phyloP scores from a whole-genome alignment of 2,797 vertebrate genomes.

The Coracias cyanogaster region DNA sequence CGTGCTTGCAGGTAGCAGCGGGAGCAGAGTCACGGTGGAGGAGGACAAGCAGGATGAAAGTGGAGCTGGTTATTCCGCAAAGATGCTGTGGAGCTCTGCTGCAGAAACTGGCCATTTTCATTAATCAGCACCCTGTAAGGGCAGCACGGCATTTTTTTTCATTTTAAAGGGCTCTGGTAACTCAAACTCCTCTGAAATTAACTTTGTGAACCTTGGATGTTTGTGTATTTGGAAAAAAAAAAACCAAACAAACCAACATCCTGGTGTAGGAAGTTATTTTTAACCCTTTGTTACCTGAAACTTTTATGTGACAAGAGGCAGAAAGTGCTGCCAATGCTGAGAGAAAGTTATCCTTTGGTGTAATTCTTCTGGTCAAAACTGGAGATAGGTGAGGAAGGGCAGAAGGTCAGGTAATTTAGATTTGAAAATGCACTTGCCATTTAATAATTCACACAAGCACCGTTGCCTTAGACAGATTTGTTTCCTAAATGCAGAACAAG shows the following conservation, averaged over 20 bases:
- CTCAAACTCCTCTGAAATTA: neutral
- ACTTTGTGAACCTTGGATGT: neutral
- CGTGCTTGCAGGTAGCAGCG: rapidly evolving
- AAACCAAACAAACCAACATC: neutral
- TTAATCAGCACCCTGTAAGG: neutral
- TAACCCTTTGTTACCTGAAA: conserved; percentile 7
- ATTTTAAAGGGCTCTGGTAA: neutral
- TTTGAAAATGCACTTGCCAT: neutral
- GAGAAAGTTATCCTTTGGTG: neutral
- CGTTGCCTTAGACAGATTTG: neutral
- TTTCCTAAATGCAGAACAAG: conserved; percentile 40
- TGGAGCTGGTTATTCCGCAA: neutral
- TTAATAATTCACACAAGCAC: conserved; percentile 27
- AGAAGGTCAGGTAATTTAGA: neutral
- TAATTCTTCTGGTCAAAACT: neutral
- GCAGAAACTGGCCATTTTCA: neutral
- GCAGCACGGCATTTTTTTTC: neutral
- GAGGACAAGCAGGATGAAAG: neutral
- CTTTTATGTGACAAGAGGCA: neutral
- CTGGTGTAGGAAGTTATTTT: neutral
- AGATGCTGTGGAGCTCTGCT: neutral
- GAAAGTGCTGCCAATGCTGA: neutral
- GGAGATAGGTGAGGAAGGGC: neutral
- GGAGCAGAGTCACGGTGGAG: neutral
- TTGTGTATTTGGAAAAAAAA: neutral